Evolutionary conservation across 2,113 vertebrate species (phyloP).

Genomic region (Alethe diademata): DNA sequence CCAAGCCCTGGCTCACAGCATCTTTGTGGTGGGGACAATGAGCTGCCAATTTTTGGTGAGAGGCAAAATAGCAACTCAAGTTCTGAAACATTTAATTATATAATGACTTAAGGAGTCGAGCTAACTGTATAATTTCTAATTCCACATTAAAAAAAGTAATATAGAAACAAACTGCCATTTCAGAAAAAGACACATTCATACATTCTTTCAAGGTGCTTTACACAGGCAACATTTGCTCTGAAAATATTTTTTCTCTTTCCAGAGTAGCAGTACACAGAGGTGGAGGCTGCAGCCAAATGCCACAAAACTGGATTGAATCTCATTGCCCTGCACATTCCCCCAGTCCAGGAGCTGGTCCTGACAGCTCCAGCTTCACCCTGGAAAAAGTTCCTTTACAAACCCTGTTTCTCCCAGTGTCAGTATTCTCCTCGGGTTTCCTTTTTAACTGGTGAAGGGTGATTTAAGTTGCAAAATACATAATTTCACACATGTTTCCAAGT

Average conservation of each 20-base stretch:
- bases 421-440: not conserved
- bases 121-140: not conserved
- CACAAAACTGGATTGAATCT: not conserved
- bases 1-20: not conserved
- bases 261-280: not conserved
- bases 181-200: not conserved
- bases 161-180: constrained; percentile 1
- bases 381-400: not conserved
- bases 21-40: not conserved
- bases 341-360: not conserved
- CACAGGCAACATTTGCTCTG: not conserved
- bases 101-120: not conserved
- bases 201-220: not conserved
- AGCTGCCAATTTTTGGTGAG: not conserved
- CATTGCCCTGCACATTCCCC: not conserved
- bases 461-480: not conserved
- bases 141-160: not conserved
- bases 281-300: constrained; percentile 4
- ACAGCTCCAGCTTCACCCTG: not conserved
- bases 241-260: not conserved
- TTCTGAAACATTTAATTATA: constrained; percentile 20
- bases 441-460: not conserved
- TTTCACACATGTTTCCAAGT: not conserved
- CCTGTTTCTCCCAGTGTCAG: not conserved
- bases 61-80: rapidly evolving